Evolutionary conservation across 2,113 vertebrate genomes (phyloP).

Genomic region (Epinephelus cyanopodus): DNA sequence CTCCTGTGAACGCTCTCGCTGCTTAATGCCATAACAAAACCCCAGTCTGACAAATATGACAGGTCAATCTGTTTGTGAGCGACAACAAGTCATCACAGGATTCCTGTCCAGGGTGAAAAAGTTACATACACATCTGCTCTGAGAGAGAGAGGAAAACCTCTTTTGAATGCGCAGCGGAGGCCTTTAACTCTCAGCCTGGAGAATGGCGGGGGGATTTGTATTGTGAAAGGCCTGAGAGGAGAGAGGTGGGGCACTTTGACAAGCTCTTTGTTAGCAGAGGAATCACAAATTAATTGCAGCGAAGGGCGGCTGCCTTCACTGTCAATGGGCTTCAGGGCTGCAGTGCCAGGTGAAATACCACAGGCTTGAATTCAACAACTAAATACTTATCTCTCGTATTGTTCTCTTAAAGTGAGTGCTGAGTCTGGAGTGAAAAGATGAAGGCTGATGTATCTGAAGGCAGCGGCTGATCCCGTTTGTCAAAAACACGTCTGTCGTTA

Average conservation of each 20-base stretch:
- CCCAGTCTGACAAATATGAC: conserved; percentile 47
- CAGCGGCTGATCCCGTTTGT: conserved; percentile 58
- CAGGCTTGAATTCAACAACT: conserved; percentile 74
- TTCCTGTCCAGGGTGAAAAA: conserved; percentile 77
- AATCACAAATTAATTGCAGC: conserved; percentile 83
- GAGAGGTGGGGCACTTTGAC: conserved; percentile 79
- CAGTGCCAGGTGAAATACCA: conserved; percentile 74
- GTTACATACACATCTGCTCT: conserved; percentile 82
- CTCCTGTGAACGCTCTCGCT: conserved; percentile 12
- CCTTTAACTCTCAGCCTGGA: conserved; percentile 46
- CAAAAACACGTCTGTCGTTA: conserved; percentile 71
- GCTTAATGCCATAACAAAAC: conserved; percentile 57
- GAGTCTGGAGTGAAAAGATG: conserved; percentile 75
- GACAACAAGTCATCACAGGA: conserved; percentile 87
- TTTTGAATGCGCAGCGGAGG: conserved; percentile 71
- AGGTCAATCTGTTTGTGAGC: conserved; percentile 57
- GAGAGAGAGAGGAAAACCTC: conserved; percentile 74
- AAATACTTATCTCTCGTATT: conserved; percentile 76
- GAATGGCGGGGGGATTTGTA: conserved; percentile 75
- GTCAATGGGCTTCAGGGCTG: conserved; percentile 68
- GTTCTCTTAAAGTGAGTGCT: conserved; percentile 71
- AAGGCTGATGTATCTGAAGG: conserved; percentile 57
- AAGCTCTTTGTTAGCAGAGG: conserved; percentile 81
- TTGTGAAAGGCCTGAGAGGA: conserved; percentile 79
- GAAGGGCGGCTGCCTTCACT: conserved; percentile 75